Evolutionary conservation across 2,797 vertebrate genomes (phyloP).

Genomic region (Sebastes diploproa): DNA sequence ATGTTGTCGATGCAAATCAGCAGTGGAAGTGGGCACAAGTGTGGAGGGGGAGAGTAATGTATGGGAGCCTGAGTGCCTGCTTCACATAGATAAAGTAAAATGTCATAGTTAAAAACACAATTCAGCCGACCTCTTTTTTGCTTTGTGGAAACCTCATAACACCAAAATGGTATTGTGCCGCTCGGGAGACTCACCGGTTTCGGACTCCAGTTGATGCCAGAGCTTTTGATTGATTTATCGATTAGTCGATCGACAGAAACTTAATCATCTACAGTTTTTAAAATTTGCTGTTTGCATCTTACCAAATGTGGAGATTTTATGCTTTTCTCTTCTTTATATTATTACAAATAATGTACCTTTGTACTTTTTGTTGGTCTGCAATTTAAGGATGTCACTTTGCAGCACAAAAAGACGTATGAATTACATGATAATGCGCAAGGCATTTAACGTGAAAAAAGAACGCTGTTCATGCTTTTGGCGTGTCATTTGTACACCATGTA

Average conservation of each 20-base stretch:
- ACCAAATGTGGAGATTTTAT: not conserved
- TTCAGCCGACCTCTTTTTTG: slow-evolving; percentile 5
- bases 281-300: not conserved
- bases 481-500: too few relatives aligned
- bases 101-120: slow-evolving; percentile 14
- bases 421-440: too few relatives aligned
- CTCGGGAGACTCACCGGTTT: not conserved
- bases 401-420: too few relatives aligned
- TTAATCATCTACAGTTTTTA: not conserved
- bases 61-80: slow-evolving; percentile 37
- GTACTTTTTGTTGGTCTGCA: not conserved
- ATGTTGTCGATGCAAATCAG: slow-evolving; percentile 51
- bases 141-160: not conserved
- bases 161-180: not conserved
- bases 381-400: not conserved
- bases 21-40: slow-evolving; percentile 17
- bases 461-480: too few relatives aligned
- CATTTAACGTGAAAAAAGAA: too few relatives aligned
- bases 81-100: slow-evolving; percentile 47
- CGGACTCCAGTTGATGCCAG: not conserved
- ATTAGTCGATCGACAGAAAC: not conserved
- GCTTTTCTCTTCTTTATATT: not conserved
- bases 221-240: not conserved
- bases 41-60: slow-evolving; percentile 19
- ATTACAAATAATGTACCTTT: not conserved